These are phyloP conservation scores for Phataginus tetradactyla DNA, from an alignment of 2,797 vertebrate genomes.

Conservation along the genomic window DNA sequence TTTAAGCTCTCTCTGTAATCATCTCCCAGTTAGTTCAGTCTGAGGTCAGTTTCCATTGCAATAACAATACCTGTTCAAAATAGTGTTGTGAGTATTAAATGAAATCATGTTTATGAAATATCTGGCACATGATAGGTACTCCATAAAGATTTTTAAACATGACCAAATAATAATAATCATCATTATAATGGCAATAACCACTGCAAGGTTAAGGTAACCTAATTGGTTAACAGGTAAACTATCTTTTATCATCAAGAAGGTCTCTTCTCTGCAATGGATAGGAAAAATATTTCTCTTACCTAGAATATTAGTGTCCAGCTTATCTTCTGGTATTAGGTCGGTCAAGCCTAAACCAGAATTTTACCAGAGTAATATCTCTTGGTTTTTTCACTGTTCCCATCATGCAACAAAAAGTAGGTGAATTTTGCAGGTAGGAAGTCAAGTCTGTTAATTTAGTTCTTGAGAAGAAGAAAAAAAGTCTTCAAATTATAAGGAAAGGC, in stretches of 20 bases:
- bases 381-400: not conserved
- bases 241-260: not conserved
- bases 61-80: not conserved
- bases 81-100: not conserved
- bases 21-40: not conserved
- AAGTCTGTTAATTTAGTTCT: constrained; percentile 53
- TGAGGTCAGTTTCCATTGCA: not conserved
- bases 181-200: not conserved
- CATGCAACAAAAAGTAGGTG: constrained; percentile 35
- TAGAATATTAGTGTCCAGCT: not conserved
- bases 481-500: constrained; percentile 69
- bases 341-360: not conserved
- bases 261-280: not conserved
- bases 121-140: not conserved
- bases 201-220: not conserved
- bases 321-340: not conserved
- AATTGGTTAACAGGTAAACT: not conserved
- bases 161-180: not conserved
- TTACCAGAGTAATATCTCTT: constrained; percentile 26
- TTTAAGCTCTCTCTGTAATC: not conserved
- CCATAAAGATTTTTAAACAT: not conserved
- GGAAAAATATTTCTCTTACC: not conserved
- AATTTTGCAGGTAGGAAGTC: constrained; percentile 15
- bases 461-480: constrained; percentile 36
- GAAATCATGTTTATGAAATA: not conserved